A percentile compares a stretch with the other conserved stretches of the same genome.
Evolutionary conservation across 2,797 vertebrate species (phyloP).

Genomic region (Bradypodion pumilum): DNA sequence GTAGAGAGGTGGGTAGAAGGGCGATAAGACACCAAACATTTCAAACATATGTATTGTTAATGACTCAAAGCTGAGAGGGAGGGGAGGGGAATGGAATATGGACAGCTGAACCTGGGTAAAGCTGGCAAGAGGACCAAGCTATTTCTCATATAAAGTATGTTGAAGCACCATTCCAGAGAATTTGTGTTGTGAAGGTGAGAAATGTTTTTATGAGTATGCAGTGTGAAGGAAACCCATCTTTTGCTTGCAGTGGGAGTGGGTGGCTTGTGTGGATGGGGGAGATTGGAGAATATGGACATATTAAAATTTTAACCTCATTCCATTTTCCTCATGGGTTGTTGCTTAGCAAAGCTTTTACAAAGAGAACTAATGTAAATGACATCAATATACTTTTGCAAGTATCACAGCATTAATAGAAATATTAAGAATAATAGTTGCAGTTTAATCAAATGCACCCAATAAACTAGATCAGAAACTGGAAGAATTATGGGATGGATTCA

Average conservation of each 20-base stretch:
- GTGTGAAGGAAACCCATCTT: slow-evolving; percentile 41
- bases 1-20: slow-evolving; percentile 21
- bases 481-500: not conserved
- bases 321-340: slow-evolving; percentile 35
- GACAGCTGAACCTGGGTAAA: slow-evolving; percentile 23
- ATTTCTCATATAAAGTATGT: slow-evolving; percentile 26
- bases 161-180: slow-evolving; percentile 33
- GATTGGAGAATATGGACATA: slow-evolving; percentile 17
- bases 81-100: slow-evolving; percentile 13
- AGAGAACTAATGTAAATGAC: slow-evolving; percentile 23
- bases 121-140: slow-evolving; percentile 21
- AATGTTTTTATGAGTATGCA: not conserved
- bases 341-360: slow-evolving; percentile 37
- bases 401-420: slow-evolving; percentile 37
- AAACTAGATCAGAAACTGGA: slow-evolving; percentile 39
- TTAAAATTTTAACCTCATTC: slow-evolving; percentile 43
- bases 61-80: slow-evolving; percentile 22
- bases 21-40: slow-evolving; percentile 32
- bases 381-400: slow-evolving; percentile 24
- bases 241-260: slow-evolving; percentile 45
- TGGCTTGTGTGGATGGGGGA: slow-evolving; percentile 31
- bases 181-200: slow-evolving; percentile 33
- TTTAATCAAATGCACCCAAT: slow-evolving; percentile 2
- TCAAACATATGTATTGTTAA: slow-evolving; percentile 39
- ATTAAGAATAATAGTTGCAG: slow-evolving; percentile 3